Evolutionary conservation across 2,113 vertebrate genomes (phyloP).

Genomic region (Physeter macrocephalus): DNA sequence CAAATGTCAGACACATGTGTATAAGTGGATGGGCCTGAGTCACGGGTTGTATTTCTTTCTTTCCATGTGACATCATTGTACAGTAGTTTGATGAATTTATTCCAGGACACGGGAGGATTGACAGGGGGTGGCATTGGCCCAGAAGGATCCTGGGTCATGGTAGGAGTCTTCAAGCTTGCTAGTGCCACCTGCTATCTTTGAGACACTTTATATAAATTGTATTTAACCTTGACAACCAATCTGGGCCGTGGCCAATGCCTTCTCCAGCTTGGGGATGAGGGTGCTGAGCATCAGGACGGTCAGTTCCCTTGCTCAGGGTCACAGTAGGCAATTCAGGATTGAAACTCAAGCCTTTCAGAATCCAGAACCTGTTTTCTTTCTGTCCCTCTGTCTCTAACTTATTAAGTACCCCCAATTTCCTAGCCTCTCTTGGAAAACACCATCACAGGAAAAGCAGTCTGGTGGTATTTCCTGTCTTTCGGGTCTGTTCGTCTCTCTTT

Average conservation of each 20-base stretch:
- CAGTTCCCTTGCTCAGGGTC: neutral
- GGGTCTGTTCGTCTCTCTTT: conserved; percentile 24
- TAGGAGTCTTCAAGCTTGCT: neutral
- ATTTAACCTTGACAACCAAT: rapidly evolving
- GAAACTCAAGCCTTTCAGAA: neutral
- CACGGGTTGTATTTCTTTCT: neutral
- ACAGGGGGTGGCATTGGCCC: neutral
- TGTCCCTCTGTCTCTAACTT: neutral
- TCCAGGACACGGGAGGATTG: neutral
- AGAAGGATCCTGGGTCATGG: neutral
- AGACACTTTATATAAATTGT: neutral
- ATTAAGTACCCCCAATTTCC: neutral
- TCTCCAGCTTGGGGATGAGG: neutral
- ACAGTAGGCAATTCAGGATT: neutral
- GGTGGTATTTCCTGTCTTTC: conserved; percentile 55
- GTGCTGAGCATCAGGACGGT: neutral
- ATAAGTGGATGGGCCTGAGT: no score
- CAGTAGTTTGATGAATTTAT: neutral
- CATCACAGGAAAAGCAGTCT: conserved; percentile 32
- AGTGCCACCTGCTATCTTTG: neutral
- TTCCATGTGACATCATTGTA: neutral
- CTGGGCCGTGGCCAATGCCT: neutral
- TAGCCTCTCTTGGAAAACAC: conserved; percentile 28
- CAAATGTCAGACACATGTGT: neutral
- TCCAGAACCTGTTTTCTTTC: neutral